Percentiles rank a stretch among this genome's conserved stretches.
Conservation (phyloP, 2,797 vertebrate genomes). For the Liasis olivaceus region DNA sequence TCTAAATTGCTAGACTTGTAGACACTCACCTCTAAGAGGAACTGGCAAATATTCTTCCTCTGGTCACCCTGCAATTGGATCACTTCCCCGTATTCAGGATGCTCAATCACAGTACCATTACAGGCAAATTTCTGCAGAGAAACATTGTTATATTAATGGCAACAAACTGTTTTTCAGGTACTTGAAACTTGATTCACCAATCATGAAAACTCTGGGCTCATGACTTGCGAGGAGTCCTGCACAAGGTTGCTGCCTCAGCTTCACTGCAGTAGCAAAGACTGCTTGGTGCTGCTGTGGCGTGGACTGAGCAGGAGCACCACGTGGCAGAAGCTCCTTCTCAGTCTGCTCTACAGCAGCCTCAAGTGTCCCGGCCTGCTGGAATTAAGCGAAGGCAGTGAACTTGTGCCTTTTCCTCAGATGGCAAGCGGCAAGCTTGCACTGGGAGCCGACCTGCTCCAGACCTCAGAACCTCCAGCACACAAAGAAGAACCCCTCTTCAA, state of each 20-base stretch:
- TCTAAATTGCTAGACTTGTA: not conserved
- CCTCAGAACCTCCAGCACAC: not conserved
- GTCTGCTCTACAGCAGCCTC: too few relatives aligned
- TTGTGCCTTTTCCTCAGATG: not conserved
- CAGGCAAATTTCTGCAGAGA: constrained; percentile 81
- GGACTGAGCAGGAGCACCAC: too few relatives aligned
- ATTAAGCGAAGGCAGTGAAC: not conserved
- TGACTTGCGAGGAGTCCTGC: not conserved
- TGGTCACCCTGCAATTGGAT: constrained; percentile 86
- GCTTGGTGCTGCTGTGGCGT: not conserved
- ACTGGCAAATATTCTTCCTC: constrained; percentile 83
- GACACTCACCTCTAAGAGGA: constrained; percentile 80
- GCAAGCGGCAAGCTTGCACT: not conserved
- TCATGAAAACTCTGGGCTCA: not conserved
- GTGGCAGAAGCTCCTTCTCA: too few relatives aligned
- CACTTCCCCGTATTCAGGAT: constrained; percentile 84
- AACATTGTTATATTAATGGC: not conserved
- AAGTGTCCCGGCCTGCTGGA: not conserved
- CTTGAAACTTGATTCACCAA: not conserved
- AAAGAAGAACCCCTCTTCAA: not conserved
- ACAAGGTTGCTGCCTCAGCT: not conserved
- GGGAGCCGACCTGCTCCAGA: not conserved
- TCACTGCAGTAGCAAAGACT: not conserved
- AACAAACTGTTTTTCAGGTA: not conserved
- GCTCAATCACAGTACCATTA: constrained; percentile 85